Base-by-base conservation (phyloP, 2,888 invertebrate species). In the Aporophyla lueneburgensis region DNA sequence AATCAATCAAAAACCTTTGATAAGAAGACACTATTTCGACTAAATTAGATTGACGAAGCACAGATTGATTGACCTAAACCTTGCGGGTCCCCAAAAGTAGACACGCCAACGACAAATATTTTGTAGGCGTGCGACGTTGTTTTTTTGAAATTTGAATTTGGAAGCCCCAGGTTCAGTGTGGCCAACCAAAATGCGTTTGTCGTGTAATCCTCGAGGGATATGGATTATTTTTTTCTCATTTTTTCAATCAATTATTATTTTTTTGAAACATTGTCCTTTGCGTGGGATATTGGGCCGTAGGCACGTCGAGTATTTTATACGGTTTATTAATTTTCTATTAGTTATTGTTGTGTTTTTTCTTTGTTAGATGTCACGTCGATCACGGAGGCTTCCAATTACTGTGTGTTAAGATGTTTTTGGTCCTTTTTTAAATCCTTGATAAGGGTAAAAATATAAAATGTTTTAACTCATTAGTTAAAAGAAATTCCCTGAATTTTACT, bases 151-250 rank as follows among this genome's bases (percentile, higher is more conserved):
- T 94, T 93, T 92, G 87, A 93, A 93, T 93, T 93, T 94, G 90
- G 93, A 93, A 93, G 92, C 92, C 78, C 87, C 91, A 78, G 73
- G 86, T 93, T 94, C 95, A 91, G 96, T 96, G 96, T 96, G 96
- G 95, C 95, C 95, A 93, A 92, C 91, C 91, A 92, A 95, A 95
- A 96, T 96, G 96, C 95, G 93, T 96, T 96, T 96, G 95, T 96
- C 95, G 95, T 96, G 96, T 96, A 96, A 96, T 96, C 96, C 96
- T 91, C 95, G 53, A 86, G 96, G 95, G 96, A 94, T 89, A 87
- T 93, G 94, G 96, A 95, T 96, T 96, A 95, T 93, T 91, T 79
- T 80, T 80, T 84, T 79, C 43, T 56, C 89, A 92, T 94, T 94
- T 94, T 92, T 91, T 89, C 85, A 88, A 91, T 92, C 91, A 93